Percentiles rank a stretch among this genome's conserved stretches.
phyloP scores from a whole-genome alignment of 92 coral and sea anemone species.

The Meandrina meandrites region DNA sequence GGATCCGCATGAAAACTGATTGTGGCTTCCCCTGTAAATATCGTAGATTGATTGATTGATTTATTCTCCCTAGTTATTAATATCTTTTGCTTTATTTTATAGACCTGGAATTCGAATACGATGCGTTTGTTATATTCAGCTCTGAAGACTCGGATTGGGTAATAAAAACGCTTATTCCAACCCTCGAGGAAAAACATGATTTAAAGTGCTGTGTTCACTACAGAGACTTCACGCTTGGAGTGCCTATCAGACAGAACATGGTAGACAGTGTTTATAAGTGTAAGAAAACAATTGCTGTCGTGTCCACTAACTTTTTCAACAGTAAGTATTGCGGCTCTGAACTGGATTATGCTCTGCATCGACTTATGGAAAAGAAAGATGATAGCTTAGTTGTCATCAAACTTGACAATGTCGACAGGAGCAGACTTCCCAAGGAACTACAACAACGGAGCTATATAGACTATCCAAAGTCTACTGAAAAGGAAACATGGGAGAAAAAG shows the following conservation, averaged over 20 bases:
- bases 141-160: conserved; percentile 22
- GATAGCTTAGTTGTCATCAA: conserved; percentile 26
- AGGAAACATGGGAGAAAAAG: conserved; percentile 23
- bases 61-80: too few relatives aligned
- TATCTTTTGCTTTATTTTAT: neutral
- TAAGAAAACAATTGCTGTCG: conserved; percentile 19
- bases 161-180: neutral
- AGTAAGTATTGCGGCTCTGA: conserved; percentile 21
- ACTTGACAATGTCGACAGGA: neutral
- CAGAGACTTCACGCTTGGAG: conserved; percentile 25
- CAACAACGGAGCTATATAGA: conserved; percentile 31
- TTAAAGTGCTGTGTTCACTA: conserved; percentile 35
- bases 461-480: conserved; percentile 13
- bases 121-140: conserved; percentile 33
- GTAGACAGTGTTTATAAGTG: conserved; percentile 17
- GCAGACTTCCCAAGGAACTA: conserved; percentile 13
- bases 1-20: too few relatives aligned
- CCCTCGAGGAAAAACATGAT: conserved; percentile 22
- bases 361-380: conserved; percentile 19
- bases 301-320: conserved; percentile 19
- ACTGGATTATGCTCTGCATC: conserved; percentile 16
- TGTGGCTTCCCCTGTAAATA: too few relatives aligned
- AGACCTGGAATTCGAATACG: conserved; percentile 5
- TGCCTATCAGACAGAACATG: conserved; percentile 15
- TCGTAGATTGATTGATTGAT: too few relatives aligned